Conservation (phyloP, 2,797 vertebrate genomes). For the Falco novaeseelandiae region DNA sequence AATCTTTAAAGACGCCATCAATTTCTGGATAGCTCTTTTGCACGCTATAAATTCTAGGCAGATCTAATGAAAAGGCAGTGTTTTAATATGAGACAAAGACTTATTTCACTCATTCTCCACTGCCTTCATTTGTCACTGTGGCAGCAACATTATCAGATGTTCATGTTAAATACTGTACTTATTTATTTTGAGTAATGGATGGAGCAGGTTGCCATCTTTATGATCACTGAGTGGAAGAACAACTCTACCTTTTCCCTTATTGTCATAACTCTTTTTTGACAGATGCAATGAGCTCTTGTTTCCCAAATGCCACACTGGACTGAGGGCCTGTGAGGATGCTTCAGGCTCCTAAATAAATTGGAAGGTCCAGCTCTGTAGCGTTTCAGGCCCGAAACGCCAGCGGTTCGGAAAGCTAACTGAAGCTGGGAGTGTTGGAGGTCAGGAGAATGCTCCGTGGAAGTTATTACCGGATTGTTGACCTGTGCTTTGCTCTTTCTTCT, state of each 20-base stretch:
- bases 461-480: fast-evolving
- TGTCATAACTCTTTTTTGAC: neutral
- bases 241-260: neutral
- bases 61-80: conserved; percentile 48
- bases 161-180: conserved; percentile 36
- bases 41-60: neutral
- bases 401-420: neutral
- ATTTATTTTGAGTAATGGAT: conserved; percentile 52
- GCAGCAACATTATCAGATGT: conserved; percentile 23
- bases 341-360: neutral
- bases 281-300: fast-evolving
- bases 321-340: neutral
- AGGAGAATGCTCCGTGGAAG: neutral
- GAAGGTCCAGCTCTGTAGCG: neutral
- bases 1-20: conserved; percentile 12
- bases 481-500: neutral
- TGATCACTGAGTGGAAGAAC: neutral
- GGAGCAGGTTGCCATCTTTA: neutral
- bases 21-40: conserved; percentile 29
- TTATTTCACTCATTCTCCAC: conserved; percentile 33
- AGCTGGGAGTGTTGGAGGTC: neutral
- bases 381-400: neutral
- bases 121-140: conserved; percentile 43
- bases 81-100: conserved; percentile 60
- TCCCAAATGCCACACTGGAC: neutral